These are phyloP conservation scores for Pherbina coryleti DNA, from an alignment of 2,888 invertebrate species.

Conservation along the genomic window DNA sequence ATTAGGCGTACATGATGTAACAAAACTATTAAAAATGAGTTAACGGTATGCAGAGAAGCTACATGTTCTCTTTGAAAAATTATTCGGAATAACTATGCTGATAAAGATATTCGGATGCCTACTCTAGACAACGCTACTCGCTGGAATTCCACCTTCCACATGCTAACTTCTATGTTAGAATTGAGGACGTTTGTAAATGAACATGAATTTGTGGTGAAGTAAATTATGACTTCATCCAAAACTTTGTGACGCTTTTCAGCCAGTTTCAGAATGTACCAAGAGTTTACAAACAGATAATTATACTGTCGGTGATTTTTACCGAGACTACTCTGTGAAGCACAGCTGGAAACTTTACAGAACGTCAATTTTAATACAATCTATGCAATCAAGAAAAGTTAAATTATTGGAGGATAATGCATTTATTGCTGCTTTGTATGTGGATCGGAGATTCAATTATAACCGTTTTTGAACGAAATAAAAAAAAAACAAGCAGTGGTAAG, in stretches of 20 bases:
- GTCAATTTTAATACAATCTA: background rate
- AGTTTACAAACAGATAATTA: background rate
- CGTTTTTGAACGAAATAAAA: no score
- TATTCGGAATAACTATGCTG: constrained; percentile 9
- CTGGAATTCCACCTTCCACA: background rate
- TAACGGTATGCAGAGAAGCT: constrained; percentile 2
- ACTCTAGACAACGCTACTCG: no score
- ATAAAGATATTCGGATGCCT: background rate
- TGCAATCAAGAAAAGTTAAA: background rate
- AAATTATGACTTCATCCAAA: background rate
- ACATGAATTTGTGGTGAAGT: background rate
- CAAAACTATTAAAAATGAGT: constrained; percentile 2
- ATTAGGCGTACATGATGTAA: constrained; percentile 19
- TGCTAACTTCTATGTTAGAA: background rate
- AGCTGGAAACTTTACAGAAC: background rate
- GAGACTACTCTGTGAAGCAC: no score
- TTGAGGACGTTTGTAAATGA: background rate
- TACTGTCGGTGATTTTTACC: no score
- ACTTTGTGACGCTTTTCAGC: constrained; percentile 4
- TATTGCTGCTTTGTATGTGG: background rate
- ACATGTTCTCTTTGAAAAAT: constrained; percentile 18
- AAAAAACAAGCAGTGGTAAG: no score
- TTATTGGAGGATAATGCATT: background rate
- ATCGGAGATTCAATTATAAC: background rate
- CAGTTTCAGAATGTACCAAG: background rate